Base-by-base conservation (phyloP, 2,888 invertebrate species). In the Scelioninae gen. 2 region DNA sequence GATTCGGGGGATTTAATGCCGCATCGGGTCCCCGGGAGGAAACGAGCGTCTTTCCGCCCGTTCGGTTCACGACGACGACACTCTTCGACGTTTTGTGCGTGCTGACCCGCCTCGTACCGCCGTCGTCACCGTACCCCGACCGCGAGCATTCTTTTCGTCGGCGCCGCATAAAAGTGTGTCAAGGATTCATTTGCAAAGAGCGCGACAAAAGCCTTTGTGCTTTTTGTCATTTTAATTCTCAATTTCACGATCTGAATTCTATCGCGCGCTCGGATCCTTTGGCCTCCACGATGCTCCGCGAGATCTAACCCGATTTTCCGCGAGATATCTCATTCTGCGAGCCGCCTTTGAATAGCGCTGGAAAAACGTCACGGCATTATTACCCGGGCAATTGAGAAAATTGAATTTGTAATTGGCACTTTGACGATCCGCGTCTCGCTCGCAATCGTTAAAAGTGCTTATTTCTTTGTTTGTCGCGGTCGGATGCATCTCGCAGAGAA, bases 181-280 rank as follows among this genome's bases (percentile, higher is more conserved):
- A 72, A 63, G 43, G 55, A 63, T 77, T 75, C 73, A 72, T 76
- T 71, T 76, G 61, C 67, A 73, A 61, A 68, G 61, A 70, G 46
- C 61, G 57, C 67, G 70, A 77, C 73, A 77, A 76, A 73, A 74
- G 74, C 73, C 61, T 73, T 77, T 76, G 74, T 76, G 70, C 76
- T 73, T 75, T 75, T 76, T 74, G 76, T 76, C 69, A 75, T 76
- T 77, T 69, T 71, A 73, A 73, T 74, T 75, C 69, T 67, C 73
- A 74, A 76, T 74, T 74, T 69, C 58, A 63, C 69, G 69, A 57
- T 69, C 72, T 76, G 63, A 71, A 76, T 76, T 68, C 73, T 70
- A 69, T 74, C 73, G 69, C 61, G 35, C 45, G 68, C 57, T 39
- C 53, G 63, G 50, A 74, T 74, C 65, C 73, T 70, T 70, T 74